phyloP scores from a whole-genome alignment of 2,888 invertebrate genomes.

The Lithodes maja region DNA sequence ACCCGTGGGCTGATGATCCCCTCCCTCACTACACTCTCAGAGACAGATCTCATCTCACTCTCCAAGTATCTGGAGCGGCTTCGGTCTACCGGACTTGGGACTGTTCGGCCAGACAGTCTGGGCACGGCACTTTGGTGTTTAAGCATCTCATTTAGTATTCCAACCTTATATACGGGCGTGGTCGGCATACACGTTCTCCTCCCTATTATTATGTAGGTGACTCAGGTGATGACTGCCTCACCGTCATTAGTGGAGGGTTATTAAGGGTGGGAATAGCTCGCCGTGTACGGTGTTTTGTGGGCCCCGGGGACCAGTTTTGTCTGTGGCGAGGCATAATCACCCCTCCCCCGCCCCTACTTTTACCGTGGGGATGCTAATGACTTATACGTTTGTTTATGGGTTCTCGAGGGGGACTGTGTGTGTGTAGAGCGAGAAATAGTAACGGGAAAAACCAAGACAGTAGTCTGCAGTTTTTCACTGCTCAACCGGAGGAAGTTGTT shows the following conservation, averaged over 20 bases:
- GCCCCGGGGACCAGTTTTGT: background rate
- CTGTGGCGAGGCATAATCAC: background rate
- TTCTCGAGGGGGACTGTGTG: background rate
- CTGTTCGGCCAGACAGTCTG: too few species aligned
- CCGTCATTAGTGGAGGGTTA: background rate
- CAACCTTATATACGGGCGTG: background rate
- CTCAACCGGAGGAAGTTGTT: too few species aligned
- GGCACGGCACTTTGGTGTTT: too few species aligned
- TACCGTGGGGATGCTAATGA: background rate
- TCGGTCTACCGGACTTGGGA: too few species aligned
- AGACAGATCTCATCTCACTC: too few species aligned
- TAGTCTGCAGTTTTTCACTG: too few species aligned
- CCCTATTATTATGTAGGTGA: background rate
- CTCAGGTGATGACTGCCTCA: background rate
- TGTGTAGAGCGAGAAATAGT: background rate
- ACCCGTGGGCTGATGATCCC: too few species aligned
- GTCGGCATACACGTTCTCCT: background rate
- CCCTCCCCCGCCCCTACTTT: background rate
- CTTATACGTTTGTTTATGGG: slow-evolving; percentile 15
- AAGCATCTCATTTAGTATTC: too few species aligned
- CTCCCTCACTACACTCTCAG: too few species aligned
- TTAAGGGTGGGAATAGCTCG: background rate
- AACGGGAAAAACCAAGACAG: background rate
- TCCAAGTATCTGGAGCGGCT: too few species aligned
- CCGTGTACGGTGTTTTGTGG: background rate